A percentile compares a stretch with the other conserved stretches of the same genome.
phyloP scores from a whole-genome alignment of 2,888 invertebrate genomes.

The Drosophila sordidapex region DNA sequence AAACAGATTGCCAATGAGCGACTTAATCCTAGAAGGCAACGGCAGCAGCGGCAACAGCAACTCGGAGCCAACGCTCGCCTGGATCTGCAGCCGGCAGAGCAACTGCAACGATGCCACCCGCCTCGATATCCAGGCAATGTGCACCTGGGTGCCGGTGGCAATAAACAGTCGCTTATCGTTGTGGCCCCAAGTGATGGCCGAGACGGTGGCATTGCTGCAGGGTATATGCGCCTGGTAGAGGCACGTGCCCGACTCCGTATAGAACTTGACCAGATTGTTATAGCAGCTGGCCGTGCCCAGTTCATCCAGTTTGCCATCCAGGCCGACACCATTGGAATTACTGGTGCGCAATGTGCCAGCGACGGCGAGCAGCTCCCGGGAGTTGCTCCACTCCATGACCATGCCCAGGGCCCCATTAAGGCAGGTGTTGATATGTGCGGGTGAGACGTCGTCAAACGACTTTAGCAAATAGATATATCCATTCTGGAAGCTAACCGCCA shows the following conservation, averaged over 20 bases:
- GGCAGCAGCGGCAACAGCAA: constrained; percentile 91
- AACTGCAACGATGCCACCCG: constrained; percentile 96
- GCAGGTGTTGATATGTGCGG: constrained; percentile 92
- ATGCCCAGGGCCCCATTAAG: constrained; percentile 90
- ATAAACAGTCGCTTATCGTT: constrained; percentile 98
- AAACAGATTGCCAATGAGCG: constrained; percentile 93
- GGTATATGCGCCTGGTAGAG: constrained; percentile 93
- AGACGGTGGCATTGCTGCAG: constrained; percentile 91
- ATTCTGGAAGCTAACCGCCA: constrained; percentile 95
- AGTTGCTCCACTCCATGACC: constrained; percentile 98
- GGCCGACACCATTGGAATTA: constrained; percentile 31
- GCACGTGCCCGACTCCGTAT: constrained; percentile 93
- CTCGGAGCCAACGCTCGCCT: constrained; percentile 91
- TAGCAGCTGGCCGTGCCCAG: constrained; percentile 86
- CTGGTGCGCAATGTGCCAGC: constrained; percentile 89
- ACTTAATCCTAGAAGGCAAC: constrained; percentile 94
- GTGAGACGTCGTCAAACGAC: constrained; percentile 97
- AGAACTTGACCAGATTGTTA: constrained; percentile 95
- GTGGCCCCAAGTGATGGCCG: constrained; percentile 99
- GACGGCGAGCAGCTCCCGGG: constrained; percentile 95
- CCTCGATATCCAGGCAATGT: constrained; percentile 96
- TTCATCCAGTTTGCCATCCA: constrained; percentile 75
- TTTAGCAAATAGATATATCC: constrained; percentile 95
- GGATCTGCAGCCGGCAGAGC: constrained; percentile 93
- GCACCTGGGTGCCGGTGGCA: constrained; percentile 95